Percentiles rank a stretch among this genome's conserved stretches.
Evolutionary conservation across 2,113 vertebrate species (phyloP).

Genomic region (Collichthys lucidus): DNA sequence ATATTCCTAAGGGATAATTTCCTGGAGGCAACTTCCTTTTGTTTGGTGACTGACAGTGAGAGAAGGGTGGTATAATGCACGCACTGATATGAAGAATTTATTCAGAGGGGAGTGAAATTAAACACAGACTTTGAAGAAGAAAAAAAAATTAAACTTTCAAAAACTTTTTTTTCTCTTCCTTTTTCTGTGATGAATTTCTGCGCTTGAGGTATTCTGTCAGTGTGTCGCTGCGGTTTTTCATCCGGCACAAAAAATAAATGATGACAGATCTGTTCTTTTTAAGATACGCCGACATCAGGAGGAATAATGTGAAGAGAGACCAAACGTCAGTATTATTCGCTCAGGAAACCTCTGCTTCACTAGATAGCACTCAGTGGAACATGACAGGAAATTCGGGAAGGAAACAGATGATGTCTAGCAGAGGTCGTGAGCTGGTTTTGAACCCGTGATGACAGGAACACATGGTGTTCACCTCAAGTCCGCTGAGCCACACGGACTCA

Average conservation of each 20-base stretch:
- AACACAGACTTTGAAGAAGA: background rate
- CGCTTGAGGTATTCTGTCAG: slow-evolving; percentile 29
- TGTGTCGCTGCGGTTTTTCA: slow-evolving; percentile 19
- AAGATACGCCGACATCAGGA: slow-evolving; percentile 13
- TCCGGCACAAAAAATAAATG: slow-evolving; percentile 40
- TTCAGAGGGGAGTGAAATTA: slow-evolving; percentile 15
- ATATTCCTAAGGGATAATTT: slow-evolving; percentile 33
- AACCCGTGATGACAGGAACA: slow-evolving; percentile 77
- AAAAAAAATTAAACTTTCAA: background rate
- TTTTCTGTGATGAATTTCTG: slow-evolving; percentile 30
- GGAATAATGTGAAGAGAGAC: slow-evolving; percentile 21
- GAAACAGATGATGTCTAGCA: slow-evolving; percentile 68
- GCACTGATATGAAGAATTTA: slow-evolving; percentile 6
- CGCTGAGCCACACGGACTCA: slow-evolving; percentile 28
- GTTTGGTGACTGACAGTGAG: slow-evolving; percentile 1
- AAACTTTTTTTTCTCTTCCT: background rate
- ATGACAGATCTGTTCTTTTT: slow-evolving; percentile 38
- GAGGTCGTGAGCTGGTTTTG: slow-evolving; percentile 70
- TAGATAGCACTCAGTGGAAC: slow-evolving; percentile 59
- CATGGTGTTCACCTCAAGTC: slow-evolving; percentile 62
- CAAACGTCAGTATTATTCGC: slow-evolving; percentile 31
- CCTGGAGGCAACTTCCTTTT: slow-evolving; percentile 2
- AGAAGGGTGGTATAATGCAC: background rate
- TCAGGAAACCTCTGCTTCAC: slow-evolving; percentile 61
- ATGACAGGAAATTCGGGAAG: slow-evolving; percentile 69